Evolutionary conservation across 2,113 vertebrate genomes (phyloP), one percentile per base, ranked within the genome.

Genomic region (Syngnathus scovelli): DNA sequence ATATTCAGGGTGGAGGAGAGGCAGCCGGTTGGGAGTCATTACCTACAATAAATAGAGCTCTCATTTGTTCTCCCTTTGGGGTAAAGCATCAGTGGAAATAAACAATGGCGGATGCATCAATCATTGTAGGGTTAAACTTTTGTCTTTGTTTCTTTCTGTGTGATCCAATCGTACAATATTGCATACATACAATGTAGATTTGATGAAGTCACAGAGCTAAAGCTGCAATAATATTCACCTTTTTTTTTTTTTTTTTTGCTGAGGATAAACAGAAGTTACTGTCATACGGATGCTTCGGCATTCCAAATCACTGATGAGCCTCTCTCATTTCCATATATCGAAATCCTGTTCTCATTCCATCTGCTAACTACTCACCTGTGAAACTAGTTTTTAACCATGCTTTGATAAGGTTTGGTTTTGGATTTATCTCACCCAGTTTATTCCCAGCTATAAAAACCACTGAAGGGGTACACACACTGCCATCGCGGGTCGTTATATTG

Each of bases 381-480:
- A 90, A 91, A 91, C 86, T 88, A 88, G 88, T 84, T 88, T 90
- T 86, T 85, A 90, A 89, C 86, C 81, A 84, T 67, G 76, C 79
- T 76, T 77, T 85, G 72, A 78, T 80, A 79, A 80, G 61, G 64
- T 11, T 63, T 48, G 68, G 69, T 77, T 80, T 73, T 41, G 51
- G 72, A 76, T 69, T 68, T 80, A 77, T 78, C 62, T 64, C 75
- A 74, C 70, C 65, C 66, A 77, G 62, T 86, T 84, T 84, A 86
- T 85, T 87, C 76, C 71, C 41, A 9, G 61, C 74, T 77, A 83
- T 90, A 87, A 90, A 89, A 89, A 63, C 77, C 66, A 62, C 66
- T 76, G 74, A 81, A 83, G 85, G 75, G 81, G 75, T 3, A 33
- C 69, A 64, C 71, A 65, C 77, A 73, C 71, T 64, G 68, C 72